Percentiles rank a stretch among this genome's conserved stretches.
Conservation (phyloP, 2,797 vertebrate genomes). For the Gymnoscopelus microlampas region DNA sequence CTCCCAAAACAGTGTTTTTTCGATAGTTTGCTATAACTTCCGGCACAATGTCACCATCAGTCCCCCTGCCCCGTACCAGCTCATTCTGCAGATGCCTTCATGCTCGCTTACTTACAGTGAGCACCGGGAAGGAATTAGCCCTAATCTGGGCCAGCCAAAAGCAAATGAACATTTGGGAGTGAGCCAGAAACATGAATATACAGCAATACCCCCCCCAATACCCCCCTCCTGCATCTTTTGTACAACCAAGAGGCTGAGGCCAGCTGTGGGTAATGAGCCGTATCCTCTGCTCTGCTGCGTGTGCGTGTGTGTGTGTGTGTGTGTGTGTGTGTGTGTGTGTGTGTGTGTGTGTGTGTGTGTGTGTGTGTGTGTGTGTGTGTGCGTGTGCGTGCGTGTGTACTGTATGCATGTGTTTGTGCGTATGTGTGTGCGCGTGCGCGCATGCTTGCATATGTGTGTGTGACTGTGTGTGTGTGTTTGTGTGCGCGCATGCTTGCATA, state of each 20-base stretch:
- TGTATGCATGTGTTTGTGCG: background rate
- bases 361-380: background rate
- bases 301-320: constrained; percentile 35
- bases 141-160: constrained; percentile 90
- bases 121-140: constrained; percentile 88
- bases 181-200: constrained; percentile 88
- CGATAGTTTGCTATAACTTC: constrained; percentile 76
- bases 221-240: constrained; percentile 79
- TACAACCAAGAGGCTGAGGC: constrained; percentile 81
- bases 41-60: constrained; percentile 79
- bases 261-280: constrained; percentile 83
- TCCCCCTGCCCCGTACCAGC: constrained; percentile 72
- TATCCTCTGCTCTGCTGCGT: constrained; percentile 64
- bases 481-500: constrained; percentile 41
- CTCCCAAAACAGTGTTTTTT: constrained; percentile 36
- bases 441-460: constrained; percentile 13
- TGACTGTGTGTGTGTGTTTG: background rate
- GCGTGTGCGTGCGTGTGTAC: no score
- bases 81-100: constrained; percentile 84
- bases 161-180: constrained; percentile 90
- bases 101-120: constrained; percentile 84
- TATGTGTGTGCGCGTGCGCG: constrained; percentile 4
- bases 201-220: constrained; percentile 83
- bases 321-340: constrained; percentile 11
- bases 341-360: background rate